phyloP scores from a whole-genome alignment of 2,888 invertebrate genomes.

The Orthosia gothica region DNA sequence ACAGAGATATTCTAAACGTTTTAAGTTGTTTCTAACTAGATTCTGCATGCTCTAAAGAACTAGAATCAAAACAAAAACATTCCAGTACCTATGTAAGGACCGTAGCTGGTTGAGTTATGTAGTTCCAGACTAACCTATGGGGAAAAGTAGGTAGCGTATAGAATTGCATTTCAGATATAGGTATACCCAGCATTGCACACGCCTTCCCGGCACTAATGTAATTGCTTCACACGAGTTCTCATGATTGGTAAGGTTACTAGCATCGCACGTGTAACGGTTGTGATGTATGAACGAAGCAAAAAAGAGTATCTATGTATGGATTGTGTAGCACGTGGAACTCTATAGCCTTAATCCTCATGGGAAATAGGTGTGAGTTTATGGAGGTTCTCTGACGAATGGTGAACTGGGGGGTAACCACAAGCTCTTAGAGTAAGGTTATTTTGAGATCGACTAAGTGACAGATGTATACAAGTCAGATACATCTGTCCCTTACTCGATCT shows the following conservation, averaged over 20 bases:
- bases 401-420: too few relatives aligned
- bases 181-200: background rate
- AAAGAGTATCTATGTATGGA: background rate
- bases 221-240: background rate
- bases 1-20: too few relatives aligned
- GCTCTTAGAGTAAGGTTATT: too few relatives aligned
- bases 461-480: too few relatives aligned
- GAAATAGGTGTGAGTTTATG: constrained; percentile 42
- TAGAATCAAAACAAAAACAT: too few relatives aligned
- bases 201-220: constrained; percentile 4
- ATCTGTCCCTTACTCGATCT: too few relatives aligned
- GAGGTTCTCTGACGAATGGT: background rate
- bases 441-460: too few relatives aligned
- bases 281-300: background rate
- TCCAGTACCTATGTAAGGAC: too few relatives aligned
- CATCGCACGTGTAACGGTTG: background rate
- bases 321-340: background rate
- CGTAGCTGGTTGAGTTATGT: too few relatives aligned
- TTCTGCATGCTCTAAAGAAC: too few relatives aligned
- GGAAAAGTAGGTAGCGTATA: background rate
- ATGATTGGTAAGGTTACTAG: constrained; percentile 15
- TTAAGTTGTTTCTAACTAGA: too few relatives aligned
- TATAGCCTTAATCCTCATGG: constrained; percentile 1
- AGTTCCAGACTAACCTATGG: too few relatives aligned
- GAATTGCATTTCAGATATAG: background rate